Percentiles rank a stretch among this genome's conserved stretches.
Conservation (phyloP, 1,140 invertebrate genomes). For the Drosophila hydei region DNA sequence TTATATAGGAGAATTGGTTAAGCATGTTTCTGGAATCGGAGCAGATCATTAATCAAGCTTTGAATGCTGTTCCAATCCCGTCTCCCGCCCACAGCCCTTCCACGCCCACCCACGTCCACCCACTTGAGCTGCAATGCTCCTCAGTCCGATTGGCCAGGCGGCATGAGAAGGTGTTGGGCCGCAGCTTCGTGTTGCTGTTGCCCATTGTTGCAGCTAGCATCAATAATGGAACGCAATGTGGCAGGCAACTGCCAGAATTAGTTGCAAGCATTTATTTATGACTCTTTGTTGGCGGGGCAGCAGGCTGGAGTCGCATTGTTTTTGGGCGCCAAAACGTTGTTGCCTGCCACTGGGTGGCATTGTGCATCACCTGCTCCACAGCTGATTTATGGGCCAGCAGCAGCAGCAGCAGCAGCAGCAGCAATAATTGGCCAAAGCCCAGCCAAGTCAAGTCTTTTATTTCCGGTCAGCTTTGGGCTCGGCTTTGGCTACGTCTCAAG, state of each 20-base stretch:
- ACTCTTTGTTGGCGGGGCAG: conserved; percentile 70
- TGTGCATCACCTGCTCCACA: conserved; percentile 31
- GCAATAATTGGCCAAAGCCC: conserved; percentile 37
- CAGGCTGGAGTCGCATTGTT: conserved; percentile 20
- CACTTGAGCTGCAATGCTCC: no score
- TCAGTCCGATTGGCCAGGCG: no score
- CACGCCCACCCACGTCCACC: conserved; percentile 8
- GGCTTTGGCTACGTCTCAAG: not conserved
- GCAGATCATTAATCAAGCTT: conserved; percentile 59
- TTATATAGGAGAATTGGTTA: not conserved
- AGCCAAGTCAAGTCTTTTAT: not conserved
- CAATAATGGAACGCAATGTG: conserved; percentile 76
- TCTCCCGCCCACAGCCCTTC: no score
- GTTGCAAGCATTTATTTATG: conserved; percentile 79
- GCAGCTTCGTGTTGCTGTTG: not conserved
- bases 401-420: conserved; percentile 15
- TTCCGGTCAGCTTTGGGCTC: not conserved
- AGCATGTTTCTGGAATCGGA: conserved; percentile 6
- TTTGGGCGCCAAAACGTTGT: conserved; percentile 34
- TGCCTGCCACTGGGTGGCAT: not conserved
- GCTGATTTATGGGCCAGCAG: conserved; percentile 47
- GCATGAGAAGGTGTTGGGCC: not conserved
- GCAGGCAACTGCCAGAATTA: conserved; percentile 75
- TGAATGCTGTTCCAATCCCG: not conserved
- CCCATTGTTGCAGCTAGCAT: conserved; percentile 65